Conservation (phyloP, 2,113 vertebrate species). For the Etia nguti region DNA sequence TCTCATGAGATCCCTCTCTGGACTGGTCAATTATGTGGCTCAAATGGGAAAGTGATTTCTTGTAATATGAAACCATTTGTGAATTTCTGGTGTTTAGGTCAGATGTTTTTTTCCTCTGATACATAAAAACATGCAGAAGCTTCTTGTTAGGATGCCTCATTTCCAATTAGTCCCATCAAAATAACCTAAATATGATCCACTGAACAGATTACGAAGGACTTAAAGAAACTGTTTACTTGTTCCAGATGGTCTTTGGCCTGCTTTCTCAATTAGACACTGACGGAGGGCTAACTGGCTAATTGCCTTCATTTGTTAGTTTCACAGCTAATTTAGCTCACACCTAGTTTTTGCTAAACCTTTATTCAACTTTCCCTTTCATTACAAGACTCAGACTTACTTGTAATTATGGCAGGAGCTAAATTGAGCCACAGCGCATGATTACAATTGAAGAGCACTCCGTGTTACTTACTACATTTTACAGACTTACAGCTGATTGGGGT, state of each 20-base stretch:
- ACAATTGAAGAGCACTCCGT: conserved; percentile 17
- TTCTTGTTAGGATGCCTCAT: background rate
- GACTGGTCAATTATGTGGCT: background rate
- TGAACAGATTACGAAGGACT: conserved; percentile 38
- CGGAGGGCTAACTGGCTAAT: conserved; percentile 60
- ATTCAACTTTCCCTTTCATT: conserved; percentile 23
- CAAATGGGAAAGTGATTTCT: background rate
- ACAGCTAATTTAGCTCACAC: conserved; percentile 66
- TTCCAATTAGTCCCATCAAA: conserved; percentile 22
- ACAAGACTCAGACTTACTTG: conserved; percentile 4
- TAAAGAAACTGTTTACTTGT: conserved; percentile 30
- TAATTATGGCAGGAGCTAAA: conserved; percentile 57
- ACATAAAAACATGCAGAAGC: background rate
- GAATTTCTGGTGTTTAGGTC: background rate
- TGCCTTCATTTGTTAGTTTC: conserved; percentile 72
- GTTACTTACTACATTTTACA: conserved; percentile 24
- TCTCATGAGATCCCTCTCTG: background rate
- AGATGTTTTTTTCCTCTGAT: background rate
- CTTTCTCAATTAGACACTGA: conserved; percentile 53
- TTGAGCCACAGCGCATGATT: conserved; percentile 35
- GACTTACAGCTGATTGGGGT: conserved; percentile 24
- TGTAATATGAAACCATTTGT: background rate
- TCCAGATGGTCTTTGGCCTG: conserved; percentile 55
- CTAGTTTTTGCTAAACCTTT: conserved; percentile 45
- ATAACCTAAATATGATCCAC: conserved; percentile 21